Conservation (phyloP, 2,888 invertebrate species). For the Cryptus viduatorius region DNA sequence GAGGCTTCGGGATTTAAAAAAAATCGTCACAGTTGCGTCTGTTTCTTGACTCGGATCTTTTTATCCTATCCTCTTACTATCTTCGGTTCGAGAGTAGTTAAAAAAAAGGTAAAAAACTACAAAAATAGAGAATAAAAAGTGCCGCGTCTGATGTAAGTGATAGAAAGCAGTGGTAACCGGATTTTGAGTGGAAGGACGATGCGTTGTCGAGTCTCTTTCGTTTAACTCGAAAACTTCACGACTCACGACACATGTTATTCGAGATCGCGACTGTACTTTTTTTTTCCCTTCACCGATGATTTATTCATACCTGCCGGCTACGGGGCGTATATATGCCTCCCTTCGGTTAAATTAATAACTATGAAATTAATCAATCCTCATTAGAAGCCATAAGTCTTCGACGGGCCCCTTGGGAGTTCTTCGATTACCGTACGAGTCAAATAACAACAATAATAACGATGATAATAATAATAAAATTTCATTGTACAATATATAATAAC, state of each 20-base stretch:
- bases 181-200: constrained; percentile 32
- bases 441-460: constrained; percentile 4
- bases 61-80: constrained; percentile 11
- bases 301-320: constrained; percentile 37
- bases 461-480: constrained; percentile 12
- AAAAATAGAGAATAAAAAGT: constrained; percentile 14
- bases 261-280: background rate
- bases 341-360: constrained; percentile 72
- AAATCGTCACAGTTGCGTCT: constrained; percentile 61
- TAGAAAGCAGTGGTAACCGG: background rate
- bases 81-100: constrained; percentile 8
- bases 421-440: constrained; percentile 1
- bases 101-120: constrained; percentile 7
- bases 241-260: constrained; percentile 15
- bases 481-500: constrained; percentile 13
- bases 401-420: constrained; percentile 7
- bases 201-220: background rate
- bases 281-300: background rate
- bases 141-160: constrained; percentile 40
- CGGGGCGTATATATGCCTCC: constrained; percentile 58
- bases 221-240: background rate
- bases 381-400: constrained; percentile 59
- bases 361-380: constrained; percentile 73
- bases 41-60: constrained; percentile 46
- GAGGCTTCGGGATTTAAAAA: constrained; percentile 43